phyloP scores from a whole-genome alignment of 2,113 vertebrate species.

The Myotis davidii region DNA sequence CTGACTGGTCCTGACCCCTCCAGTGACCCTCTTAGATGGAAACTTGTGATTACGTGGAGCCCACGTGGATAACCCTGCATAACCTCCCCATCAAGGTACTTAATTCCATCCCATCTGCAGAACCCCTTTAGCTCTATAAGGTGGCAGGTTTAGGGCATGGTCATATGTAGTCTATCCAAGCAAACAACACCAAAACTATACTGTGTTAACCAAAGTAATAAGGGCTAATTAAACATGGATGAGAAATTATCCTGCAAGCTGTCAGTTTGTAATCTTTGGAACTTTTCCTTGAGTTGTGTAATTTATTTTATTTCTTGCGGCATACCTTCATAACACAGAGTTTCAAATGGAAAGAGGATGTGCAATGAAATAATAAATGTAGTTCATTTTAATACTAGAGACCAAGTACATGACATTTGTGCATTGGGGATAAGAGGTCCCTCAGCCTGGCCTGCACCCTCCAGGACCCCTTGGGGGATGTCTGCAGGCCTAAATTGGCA shows the following conservation, averaged over 20 bases:
- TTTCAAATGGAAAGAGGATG: slow-evolving; percentile 4
- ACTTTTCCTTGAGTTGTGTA: background rate
- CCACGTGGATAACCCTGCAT: background rate
- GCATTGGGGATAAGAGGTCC: too few relatives aligned
- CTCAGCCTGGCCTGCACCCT: too few relatives aligned
- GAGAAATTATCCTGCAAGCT: background rate
- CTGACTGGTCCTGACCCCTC: background rate
- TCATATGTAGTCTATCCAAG: background rate
- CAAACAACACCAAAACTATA: background rate
- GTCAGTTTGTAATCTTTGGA: background rate
- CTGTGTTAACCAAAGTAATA: background rate
- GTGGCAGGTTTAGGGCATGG: background rate
- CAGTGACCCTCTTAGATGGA: background rate
- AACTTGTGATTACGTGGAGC: background rate
- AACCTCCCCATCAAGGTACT: background rate
- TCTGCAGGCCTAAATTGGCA: too few relatives aligned
- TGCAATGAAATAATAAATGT: background rate
- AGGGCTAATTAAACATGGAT: background rate
- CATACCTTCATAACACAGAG: background rate
- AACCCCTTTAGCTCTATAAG: background rate
- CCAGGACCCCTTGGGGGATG: too few relatives aligned
- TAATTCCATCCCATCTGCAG: background rate
- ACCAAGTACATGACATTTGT: too few relatives aligned
- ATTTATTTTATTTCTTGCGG: slow-evolving; percentile 63
- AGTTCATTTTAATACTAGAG: background rate